Evolutionary conservation across 2,113 vertebrate genomes (phyloP).

Genomic region (Acrocephalus kingi): DNA sequence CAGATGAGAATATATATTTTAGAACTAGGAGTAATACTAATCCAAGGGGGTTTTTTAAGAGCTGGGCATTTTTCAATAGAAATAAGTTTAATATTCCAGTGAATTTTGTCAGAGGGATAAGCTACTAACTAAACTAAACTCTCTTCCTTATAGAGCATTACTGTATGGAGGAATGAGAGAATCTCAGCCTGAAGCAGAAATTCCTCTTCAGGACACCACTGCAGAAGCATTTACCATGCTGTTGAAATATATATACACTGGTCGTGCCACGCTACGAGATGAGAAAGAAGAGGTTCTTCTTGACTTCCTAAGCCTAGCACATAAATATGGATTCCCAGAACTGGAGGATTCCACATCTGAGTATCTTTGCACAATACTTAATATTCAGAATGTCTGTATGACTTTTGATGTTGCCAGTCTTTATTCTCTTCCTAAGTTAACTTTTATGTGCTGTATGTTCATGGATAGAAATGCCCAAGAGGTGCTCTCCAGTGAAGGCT

Average conservation of each 20-base stretch:
- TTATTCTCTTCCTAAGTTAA: conserved; percentile 88
- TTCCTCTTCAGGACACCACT: conserved; percentile 91
- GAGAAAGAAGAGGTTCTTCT: conserved; percentile 94
- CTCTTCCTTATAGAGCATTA: conserved; percentile 80
- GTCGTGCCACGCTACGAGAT: conserved; percentile 89
- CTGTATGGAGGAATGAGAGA: conserved; percentile 97
- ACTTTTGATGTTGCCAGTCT: conserved; percentile 97
- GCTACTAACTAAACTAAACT: background rate
- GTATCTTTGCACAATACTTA: conserved; percentile 94
- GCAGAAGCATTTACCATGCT: conserved; percentile 96
- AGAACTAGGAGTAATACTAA: background rate
- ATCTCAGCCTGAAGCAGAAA: conserved; percentile 94
- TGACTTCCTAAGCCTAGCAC: conserved; percentile 94
- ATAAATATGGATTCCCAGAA: conserved; percentile 96
- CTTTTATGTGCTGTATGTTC: conserved; percentile 91
- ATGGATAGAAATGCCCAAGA: conserved; percentile 96
- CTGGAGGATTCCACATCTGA: conserved; percentile 95
- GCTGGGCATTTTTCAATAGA: background rate
- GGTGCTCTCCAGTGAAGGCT: conserved; percentile 90
- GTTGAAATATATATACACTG: conserved; percentile 95
- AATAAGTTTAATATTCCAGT: background rate
- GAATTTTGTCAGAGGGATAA: background rate
- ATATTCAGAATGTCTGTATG: conserved; percentile 94
- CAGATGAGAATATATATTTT: background rate
- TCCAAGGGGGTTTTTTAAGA: background rate